These are phyloP conservation scores for Exocentrus adspersus DNA, from an alignment of 2,888 invertebrate species.

Conservation along the genomic window DNA sequence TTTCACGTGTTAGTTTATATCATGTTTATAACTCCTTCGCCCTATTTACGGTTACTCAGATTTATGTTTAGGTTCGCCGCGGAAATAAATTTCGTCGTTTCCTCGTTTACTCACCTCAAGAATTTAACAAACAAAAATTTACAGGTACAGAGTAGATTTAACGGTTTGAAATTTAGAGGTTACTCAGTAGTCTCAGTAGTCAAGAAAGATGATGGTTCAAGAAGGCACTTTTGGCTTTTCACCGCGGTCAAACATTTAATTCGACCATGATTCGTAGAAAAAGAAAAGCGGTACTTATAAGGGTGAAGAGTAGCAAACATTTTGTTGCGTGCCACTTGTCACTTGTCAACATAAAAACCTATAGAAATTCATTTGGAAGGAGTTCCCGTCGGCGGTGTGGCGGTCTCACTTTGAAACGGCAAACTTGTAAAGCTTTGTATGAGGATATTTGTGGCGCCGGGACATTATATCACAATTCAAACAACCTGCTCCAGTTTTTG, in stretches of 20 bases:
- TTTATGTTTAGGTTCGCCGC: slow-evolving; percentile 13
- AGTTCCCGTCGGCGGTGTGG: slow-evolving; percentile 15
- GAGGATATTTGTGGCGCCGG: slow-evolving; percentile 39
- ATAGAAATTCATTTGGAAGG: slow-evolving; percentile 1
- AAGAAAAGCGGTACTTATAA: no score
- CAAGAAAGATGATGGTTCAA: no score
- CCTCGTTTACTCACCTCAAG: slow-evolving; percentile 6
- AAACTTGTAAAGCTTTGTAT: slow-evolving; percentile 18
- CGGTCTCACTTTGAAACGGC: slow-evolving; percentile 13
- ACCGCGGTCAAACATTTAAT: no score
- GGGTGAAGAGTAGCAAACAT: no score
- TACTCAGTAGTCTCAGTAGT: no score
- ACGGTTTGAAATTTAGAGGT: no score
- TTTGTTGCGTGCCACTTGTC: no score
- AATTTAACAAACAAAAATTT: no score
- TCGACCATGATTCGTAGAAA: no score
- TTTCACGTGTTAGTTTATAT: slow-evolving; percentile 24
- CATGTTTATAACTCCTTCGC: slow-evolving; percentile 12
- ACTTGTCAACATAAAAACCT: no score
- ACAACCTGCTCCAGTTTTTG: slow-evolving; percentile 40
- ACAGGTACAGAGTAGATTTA: no score
- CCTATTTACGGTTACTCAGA: slow-evolving; percentile 10
- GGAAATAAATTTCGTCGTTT: slow-evolving; percentile 4
- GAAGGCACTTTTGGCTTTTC: no score
- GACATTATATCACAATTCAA: slow-evolving; percentile 34